Evolutionary conservation across 2,797 vertebrate genomes (phyloP).

Genomic region (Crocodylus rhombifer): DNA sequence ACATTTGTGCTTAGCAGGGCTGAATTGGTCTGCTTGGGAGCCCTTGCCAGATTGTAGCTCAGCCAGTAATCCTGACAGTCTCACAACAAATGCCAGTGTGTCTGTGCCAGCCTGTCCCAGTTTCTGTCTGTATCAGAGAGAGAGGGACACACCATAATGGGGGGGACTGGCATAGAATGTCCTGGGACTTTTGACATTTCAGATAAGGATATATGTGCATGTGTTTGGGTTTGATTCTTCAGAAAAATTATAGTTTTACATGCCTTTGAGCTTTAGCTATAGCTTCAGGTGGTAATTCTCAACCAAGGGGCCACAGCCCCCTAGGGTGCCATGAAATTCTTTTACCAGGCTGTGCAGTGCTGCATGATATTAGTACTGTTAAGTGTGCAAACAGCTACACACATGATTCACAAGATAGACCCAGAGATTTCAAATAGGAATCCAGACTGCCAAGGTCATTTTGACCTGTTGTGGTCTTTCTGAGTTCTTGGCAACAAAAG

Average conservation of each 20-base stretch:
- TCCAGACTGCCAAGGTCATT: too few species aligned
- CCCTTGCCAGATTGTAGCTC: slow-evolving; percentile 72
- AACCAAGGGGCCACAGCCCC: not conserved
- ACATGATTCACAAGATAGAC: too few species aligned
- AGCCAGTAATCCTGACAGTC: slow-evolving; percentile 42
- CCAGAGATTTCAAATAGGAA: too few species aligned
- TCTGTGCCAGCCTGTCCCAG: slow-evolving; percentile 39
- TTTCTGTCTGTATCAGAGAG: not conserved
- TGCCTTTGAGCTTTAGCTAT: not conserved
- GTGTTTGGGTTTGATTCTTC: not conserved
- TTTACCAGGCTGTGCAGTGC: too few species aligned
- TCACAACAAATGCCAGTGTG: not conserved
- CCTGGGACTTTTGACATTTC: not conserved
- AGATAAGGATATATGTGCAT: not conserved
- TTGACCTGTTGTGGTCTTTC: too few species aligned
- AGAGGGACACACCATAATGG: not conserved
- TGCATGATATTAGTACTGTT: too few species aligned
- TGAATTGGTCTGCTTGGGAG: slow-evolving; percentile 35
- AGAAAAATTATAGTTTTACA: not conserved
- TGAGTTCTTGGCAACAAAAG: too few species aligned
- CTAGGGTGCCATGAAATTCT: too few species aligned
- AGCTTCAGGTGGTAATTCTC: not conserved
- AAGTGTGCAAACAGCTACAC: too few species aligned
- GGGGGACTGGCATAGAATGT: not conserved
- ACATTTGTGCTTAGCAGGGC: slow-evolving; percentile 62